phyloP scores from a whole-genome alignment of 2,113 vertebrate species.

The Paracyprichromis sp. region DNA sequence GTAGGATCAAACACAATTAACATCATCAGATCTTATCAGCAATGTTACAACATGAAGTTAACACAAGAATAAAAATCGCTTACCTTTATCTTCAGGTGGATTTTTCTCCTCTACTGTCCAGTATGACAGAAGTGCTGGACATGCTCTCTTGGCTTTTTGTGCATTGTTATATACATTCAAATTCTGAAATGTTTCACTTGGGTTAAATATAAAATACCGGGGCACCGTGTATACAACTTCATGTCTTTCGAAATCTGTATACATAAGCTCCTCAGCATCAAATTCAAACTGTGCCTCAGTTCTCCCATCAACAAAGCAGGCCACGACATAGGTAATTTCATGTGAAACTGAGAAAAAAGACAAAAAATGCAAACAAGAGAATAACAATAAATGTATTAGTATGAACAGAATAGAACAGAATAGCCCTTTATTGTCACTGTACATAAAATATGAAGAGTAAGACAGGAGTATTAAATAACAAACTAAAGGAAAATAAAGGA shows the following conservation, averaged over 20 bases:
- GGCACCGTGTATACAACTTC: conserved; percentile 1
- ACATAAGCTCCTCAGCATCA: neutral
- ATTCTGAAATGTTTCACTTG: neutral
- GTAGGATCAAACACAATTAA: neutral
- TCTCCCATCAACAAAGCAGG: neutral
- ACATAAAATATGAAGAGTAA: neutral
- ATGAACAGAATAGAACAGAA: neutral
- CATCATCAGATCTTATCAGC: neutral
- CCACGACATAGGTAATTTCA: neutral
- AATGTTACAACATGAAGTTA: rapidly evolving
- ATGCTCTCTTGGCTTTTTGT: rapidly evolving
- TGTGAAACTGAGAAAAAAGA: conserved; percentile 16
- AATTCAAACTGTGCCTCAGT: neutral
- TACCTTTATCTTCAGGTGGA: neutral
- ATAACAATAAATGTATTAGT: neutral
- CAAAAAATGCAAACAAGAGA: neutral
- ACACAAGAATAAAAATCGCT: neutral
- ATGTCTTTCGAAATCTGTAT: neutral
- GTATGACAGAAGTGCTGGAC: neutral
- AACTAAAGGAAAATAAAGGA: neutral
- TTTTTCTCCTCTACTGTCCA: neutral
- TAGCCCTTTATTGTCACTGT: neutral
- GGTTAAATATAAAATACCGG: neutral
- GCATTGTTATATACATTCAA: neutral
- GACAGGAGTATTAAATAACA: neutral